Conservation (phyloP, 2,888 invertebrate species). For the Epinotia bilunana region DNA sequence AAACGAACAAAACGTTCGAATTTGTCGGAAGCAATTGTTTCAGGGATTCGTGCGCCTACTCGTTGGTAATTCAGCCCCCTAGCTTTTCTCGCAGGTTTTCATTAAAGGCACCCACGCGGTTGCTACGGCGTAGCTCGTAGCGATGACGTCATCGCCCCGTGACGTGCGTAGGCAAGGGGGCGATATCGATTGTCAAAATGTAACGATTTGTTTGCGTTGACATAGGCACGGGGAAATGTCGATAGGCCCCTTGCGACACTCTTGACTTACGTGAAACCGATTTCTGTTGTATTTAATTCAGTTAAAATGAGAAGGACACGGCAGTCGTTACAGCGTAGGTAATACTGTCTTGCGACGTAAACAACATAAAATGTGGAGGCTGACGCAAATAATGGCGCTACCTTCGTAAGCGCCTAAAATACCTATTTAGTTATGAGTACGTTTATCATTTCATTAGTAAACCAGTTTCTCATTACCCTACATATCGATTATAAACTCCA, state of each 20-base stretch:
- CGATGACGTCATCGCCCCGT: slow-evolving; percentile 69
- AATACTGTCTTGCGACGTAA: slow-evolving; percentile 16
- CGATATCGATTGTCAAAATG: slow-evolving; percentile 54
- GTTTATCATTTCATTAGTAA: background rate
- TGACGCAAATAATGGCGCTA: slow-evolving; percentile 28
- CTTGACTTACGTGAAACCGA: slow-evolving; percentile 42
- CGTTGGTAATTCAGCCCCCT: slow-evolving; percentile 44
- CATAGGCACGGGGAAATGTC: slow-evolving; percentile 70
- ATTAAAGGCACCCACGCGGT: slow-evolving; percentile 56
- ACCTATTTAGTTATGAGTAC: too few species aligned
- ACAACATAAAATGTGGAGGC: slow-evolving; percentile 29
- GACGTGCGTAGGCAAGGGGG: slow-evolving; percentile 54
- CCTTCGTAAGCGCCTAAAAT: background rate
- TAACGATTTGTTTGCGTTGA: slow-evolving; percentile 18
- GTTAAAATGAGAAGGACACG: background rate
- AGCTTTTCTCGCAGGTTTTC: slow-evolving; percentile 56
- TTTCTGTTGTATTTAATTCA: slow-evolving; percentile 9
- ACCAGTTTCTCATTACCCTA: slow-evolving; percentile 5
- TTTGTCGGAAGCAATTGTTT: slow-evolving; percentile 52
- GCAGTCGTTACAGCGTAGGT: slow-evolving; percentile 20
- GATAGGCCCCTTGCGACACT: slow-evolving; percentile 66
- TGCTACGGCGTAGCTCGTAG: slow-evolving; percentile 57
- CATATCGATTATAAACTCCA: slow-evolving; percentile 1
- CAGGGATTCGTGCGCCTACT: slow-evolving; percentile 53
- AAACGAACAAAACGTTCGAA: slow-evolving; percentile 37